Evolutionary conservation across 2,113 vertebrate species (phyloP), one percentile per base, ranked within the genome.

Genomic region (Ifrita kowaldi): DNA sequence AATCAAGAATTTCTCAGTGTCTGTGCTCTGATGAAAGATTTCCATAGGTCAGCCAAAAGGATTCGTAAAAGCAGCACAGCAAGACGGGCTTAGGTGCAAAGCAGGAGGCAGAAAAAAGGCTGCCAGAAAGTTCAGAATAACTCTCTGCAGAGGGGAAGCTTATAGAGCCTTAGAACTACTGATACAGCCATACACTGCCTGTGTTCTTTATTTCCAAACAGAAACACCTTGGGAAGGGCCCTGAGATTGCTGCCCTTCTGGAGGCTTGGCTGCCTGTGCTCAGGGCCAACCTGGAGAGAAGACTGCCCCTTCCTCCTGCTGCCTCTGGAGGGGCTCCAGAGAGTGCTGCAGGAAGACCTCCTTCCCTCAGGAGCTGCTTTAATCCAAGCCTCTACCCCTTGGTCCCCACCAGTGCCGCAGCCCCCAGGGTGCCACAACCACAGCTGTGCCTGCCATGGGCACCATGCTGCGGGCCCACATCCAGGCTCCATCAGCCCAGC

Each of bases 351-450:
- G 47, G 47, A 39, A 79, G 16, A 26, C 0, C 2, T 16, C 28
- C 19, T 46, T 67, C 67, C 56, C 28, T 39, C 1, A 0, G 33
- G 33, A 59, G 28, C 53, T 56, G 24, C 14, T 52, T 80, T 20
- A 27, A 73, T 16, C 7, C 1, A 0, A n/a, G 26, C 23, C 17
- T 65, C 62, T 30, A 9, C 6, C 6, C 17, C 46, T 28, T 6
- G 0, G 26, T 3, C 11, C 21, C 35, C 23, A 64, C 7, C 1
- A 1, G 19, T 0, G 0, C 30, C 1, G 0, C 60, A 30, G 67
- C 28, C n/a, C 24, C 28, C 2, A 0, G 12, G 2, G 39, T 22
- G 28, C 39, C 50, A 30, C 60, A 64, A n/a, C 30, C 73, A 39
- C 7, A 4, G 2, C 2, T 47, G 41, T 28, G 11, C 32, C 30